phyloP scores from a whole-genome alignment of 2,888 invertebrate genomes.

The Ophioninae sp. region DNA sequence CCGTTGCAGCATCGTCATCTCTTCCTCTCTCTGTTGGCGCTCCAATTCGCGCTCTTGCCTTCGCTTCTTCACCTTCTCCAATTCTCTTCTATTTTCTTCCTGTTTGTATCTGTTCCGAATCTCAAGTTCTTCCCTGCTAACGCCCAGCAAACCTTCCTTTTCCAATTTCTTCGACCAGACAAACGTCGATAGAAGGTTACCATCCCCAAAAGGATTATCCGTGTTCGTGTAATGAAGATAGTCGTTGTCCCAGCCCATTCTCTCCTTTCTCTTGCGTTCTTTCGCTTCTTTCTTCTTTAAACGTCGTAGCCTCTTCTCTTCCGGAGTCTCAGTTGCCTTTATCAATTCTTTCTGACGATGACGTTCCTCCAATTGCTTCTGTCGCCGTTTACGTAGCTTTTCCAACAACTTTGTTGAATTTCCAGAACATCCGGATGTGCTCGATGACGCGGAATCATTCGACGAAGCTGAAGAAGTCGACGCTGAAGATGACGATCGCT shows the following conservation, averaged over 20 bases:
- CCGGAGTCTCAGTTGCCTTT: slow-evolving; percentile 96
- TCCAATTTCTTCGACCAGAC: slow-evolving; percentile 98
- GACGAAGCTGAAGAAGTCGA: slow-evolving; percentile 70
- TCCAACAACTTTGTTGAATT: slow-evolving; percentile 86
- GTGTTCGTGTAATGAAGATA: slow-evolving; percentile 98
- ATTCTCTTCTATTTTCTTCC: slow-evolving; percentile 93
- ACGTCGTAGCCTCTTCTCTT: slow-evolving; percentile 93
- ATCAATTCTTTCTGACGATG: slow-evolving; percentile 87
- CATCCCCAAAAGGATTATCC: slow-evolving; percentile 99
- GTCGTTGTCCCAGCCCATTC: slow-evolving; percentile 99
- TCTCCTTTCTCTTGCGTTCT: slow-evolving; percentile 91
- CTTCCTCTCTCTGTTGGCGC: slow-evolving; percentile 90
- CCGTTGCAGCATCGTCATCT: slow-evolving; percentile 91
- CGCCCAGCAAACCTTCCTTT: slow-evolving; percentile 92
- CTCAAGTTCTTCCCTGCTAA: slow-evolving; percentile 91
- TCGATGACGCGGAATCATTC: slow-evolving; percentile 68
- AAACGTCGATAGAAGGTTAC: slow-evolving; percentile 95
- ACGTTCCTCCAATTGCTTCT: slow-evolving; percentile 85
- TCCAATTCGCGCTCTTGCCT: slow-evolving; percentile 94
- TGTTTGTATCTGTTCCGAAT: slow-evolving; percentile 92
- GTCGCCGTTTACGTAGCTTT: slow-evolving; percentile 87
- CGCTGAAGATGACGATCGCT: slow-evolving; percentile 55
- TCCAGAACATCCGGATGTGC: slow-evolving; percentile 80
- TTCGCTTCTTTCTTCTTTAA: slow-evolving; percentile 95
- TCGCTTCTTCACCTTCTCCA: slow-evolving; percentile 96